phyloP scores from a whole-genome alignment of 2,113 vertebrate genomes.

The Alligator mississippiensis region DNA sequence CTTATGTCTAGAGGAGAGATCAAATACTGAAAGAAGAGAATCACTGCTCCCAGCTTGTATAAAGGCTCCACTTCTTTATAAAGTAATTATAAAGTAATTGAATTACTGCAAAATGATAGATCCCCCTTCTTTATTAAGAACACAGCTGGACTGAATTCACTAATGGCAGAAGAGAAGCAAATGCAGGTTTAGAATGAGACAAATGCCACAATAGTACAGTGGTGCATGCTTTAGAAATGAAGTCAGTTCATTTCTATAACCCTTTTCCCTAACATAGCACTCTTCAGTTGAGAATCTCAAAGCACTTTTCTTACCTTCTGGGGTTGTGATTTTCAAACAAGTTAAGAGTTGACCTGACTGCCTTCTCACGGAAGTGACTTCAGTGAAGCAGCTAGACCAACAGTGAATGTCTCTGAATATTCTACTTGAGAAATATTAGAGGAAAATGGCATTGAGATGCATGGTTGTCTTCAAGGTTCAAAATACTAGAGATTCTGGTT shows the following conservation, averaged over 20 bases:
- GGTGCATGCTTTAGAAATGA: rapidly evolving
- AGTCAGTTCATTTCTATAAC: neutral
- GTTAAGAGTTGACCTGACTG: neutral
- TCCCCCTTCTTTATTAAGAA: neutral
- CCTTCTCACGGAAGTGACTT: rapidly evolving
- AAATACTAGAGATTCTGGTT: neutral
- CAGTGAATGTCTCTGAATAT: neutral
- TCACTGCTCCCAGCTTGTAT: neutral
- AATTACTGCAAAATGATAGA: neutral
- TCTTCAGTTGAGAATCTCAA: neutral
- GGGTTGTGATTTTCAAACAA: neutral
- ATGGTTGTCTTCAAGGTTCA: neutral
- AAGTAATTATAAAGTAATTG: neutral
- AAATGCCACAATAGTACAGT: neutral
- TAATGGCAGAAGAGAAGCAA: neutral
- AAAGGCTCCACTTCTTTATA: neutral
- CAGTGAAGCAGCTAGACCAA: neutral
- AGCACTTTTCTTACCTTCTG: neutral
- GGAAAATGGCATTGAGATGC: neutral
- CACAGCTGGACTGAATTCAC: neutral
- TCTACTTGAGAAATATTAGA: neutral
- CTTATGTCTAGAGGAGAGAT: neutral
- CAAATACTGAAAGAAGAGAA: neutral
- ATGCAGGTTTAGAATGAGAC: neutral
- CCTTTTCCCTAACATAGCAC: neutral